Base-by-base conservation (phyloP, 2,888 invertebrate species). In the Nezara viridula region DNA sequence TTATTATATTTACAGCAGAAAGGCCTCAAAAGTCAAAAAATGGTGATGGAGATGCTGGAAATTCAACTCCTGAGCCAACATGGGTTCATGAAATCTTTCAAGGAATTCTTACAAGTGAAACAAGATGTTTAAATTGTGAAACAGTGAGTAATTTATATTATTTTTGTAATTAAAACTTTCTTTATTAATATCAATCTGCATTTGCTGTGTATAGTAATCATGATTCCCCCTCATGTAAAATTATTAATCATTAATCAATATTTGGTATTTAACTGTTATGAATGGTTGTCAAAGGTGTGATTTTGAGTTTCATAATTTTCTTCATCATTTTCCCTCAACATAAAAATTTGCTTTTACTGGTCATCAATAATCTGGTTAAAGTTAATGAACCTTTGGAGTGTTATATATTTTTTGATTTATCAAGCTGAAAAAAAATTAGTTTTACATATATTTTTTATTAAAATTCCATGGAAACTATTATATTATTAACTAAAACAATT, bases 11-110 rank as follows among this genome's bases (percentile, higher is more conserved):
- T 93, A 49, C 92, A 96, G 96, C 96, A 91, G 96, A 96, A 93
- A 94, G 96, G 92, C 96, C 95, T 93, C 96, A 96, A 92, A 96
- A 95, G 93, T 95, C 95, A n/a, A 91, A 90, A 77, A 91, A 90
- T 89, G 90, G 89, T 93, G 93, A 93, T 92, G 94, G 90, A 93
- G 94, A 91, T 94, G 94, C 94, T 96, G 92, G 93, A 96, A 2
- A 98, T 88, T 94, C 96, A 91, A 93, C 94, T 93, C 94, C 96
- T 0, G 98, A 98, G 92, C 97, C 98, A 87, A 99, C 99, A 1
- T 99, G 99, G 99, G 99, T 99, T 90, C 99, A 99, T 93, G 99
- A 99, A 94, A 99, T 99, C 93, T 99, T 99, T 94, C 99, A 99
- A 94, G 99, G 99, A 91, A 99, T 99, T 89, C 95, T 99, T 91